Base-by-base conservation (phyloP, 1,140 invertebrate species). In the Cydia amplana region DNA sequence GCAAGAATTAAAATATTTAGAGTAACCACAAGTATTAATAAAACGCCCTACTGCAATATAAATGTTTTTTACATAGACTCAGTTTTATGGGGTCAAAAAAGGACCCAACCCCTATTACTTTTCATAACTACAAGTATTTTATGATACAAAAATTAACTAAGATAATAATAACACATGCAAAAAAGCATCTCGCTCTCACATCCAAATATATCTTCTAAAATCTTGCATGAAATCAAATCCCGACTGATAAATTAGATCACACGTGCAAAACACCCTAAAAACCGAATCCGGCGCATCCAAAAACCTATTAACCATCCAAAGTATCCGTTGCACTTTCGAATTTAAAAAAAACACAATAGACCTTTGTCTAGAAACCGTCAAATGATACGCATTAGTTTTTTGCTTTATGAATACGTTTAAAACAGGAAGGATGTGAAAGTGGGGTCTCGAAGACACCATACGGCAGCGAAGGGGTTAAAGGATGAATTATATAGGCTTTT, bases 351-450 rank as follows among this genome's bases (percentile, higher is more conserved):
- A 73, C 36, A 76, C 63, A 76, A 76, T 73, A 63, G 70, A 73
- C 72, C 51, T 76, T 73, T 76, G 75, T 76, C 72, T 76, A 73
- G 40, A 73, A 51, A 76, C 75, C 67, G 72, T 76, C 75, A 73
- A 76, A 76, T 76, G 75, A 76, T 73, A 76, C 75, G 75, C 75
- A 76, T 76, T 76, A 76, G 60, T 72, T 40, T 32, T 76, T 72
- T 72, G 49, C 49, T 49, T 49, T 73, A 73, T 76, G 70, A 73
- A 76, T 73, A 73, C 51, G 51, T 63, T 76, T 76, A 73, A 75
- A 75, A 73, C 75, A 73, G 75, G 75, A 76, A 76, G 75, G 75
- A 76, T 76, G 75, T 76, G 75, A 76, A 76, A 76, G 75, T 76
- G 36, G 70, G 70, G 75, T 51, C 20, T 51, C 10, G 20, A 64